Evolutionary conservation across 1,140 invertebrate genomes (phyloP).

Genomic region (Zaprionus kolodkinae): DNA sequence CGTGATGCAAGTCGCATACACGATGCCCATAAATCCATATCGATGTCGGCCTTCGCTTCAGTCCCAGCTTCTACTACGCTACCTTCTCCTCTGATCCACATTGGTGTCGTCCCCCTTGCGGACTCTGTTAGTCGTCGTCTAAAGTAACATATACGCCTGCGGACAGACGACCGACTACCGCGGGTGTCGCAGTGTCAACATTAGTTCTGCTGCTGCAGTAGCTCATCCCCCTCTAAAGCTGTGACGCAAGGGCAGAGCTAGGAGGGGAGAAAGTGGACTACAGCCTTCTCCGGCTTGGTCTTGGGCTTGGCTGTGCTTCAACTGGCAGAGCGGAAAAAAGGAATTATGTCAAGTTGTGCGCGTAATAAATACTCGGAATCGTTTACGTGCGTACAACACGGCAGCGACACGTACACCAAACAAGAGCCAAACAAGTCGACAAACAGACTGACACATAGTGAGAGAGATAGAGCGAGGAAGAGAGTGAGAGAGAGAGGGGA

Average conservation of each 20-base stretch:
- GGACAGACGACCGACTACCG: conserved; percentile 3
- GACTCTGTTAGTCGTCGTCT: conserved; percentile 10
- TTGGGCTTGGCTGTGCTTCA: conserved; percentile 17
- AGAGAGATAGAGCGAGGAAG: background rate
- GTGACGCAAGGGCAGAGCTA: background rate
- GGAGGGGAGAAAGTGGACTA: background rate
- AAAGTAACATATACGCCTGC: conserved; percentile 37
- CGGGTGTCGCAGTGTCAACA: conserved; percentile 30
- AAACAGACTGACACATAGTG: conserved; percentile 36
- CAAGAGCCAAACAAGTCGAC: conserved; percentile 52
- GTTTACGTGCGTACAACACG: conserved; percentile 76
- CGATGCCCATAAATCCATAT: conserved; percentile 71
- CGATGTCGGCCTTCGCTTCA: conserved; percentile 37
- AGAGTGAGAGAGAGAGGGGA: background rate
- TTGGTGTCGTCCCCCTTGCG: too few species aligned
- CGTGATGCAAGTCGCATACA: conserved; percentile 52
- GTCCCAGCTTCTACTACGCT: background rate
- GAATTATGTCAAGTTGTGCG: conserved; percentile 80
- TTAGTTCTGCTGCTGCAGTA: conserved; percentile 64
- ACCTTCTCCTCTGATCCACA: background rate
- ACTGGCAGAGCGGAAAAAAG: conserved; percentile 63
- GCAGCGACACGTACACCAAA: conserved; percentile 67
- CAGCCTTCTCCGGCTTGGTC: conserved; percentile 4
- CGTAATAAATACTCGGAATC: conserved; percentile 79
- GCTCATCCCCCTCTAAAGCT: conserved; percentile 31